Percentiles rank a stretch among this genome's conserved stretches.
Evolutionary conservation across 2,113 vertebrate genomes (phyloP).

Genomic region (Poeciliopsis retropinna): DNA sequence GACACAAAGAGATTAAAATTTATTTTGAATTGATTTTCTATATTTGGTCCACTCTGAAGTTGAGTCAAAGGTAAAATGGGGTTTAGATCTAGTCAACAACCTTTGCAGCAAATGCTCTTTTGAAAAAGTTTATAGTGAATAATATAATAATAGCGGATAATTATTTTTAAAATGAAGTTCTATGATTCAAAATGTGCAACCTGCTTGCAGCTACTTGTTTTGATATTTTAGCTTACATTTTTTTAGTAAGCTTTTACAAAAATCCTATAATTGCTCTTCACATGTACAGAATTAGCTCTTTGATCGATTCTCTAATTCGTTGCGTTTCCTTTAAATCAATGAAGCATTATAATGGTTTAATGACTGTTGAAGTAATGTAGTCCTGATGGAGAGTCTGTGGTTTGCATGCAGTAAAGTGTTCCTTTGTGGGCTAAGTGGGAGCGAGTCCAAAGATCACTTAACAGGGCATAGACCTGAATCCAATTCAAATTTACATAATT

Average conservation of each 20-base stretch:
- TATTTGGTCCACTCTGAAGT: background rate
- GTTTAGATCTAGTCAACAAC: background rate
- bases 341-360: slow-evolving; percentile 17
- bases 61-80: background rate
- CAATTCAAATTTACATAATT: too few species aligned
- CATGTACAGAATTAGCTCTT: background rate
- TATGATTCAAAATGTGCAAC: background rate
- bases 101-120: background rate
- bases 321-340: slow-evolving; percentile 12
- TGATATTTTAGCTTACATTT: too few species aligned
- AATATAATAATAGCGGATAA: background rate
- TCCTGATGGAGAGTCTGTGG: slow-evolving; percentile 4
- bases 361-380: slow-evolving; percentile 24
- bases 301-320: background rate
- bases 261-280: slow-evolving; percentile 1
- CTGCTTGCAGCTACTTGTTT: background rate
- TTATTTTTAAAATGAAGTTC: background rate
- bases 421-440: background rate
- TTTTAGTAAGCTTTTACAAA: background rate
- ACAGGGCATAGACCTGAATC: background rate
- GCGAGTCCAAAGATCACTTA: background rate
- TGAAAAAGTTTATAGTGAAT: background rate
- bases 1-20: background rate
- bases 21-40: background rate
- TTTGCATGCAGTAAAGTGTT: background rate